A percentile compares a stretch with the other conserved stretches of the same genome.
These are phyloP conservation scores for Ceyx erithaca DNA, from an alignment of 2,797 vertebrate species.

Conservation along the genomic window DNA sequence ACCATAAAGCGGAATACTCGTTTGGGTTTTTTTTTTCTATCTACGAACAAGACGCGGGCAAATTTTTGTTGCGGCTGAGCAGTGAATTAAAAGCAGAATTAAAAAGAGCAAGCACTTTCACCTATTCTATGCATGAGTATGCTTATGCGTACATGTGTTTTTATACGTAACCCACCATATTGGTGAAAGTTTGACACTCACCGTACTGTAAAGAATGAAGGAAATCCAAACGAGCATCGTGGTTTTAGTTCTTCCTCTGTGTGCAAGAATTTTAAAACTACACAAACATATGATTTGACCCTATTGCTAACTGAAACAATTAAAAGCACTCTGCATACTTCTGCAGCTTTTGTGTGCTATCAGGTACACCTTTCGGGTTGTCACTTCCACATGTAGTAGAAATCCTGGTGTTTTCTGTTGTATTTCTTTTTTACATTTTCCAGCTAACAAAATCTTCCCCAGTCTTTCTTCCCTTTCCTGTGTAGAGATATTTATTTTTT, in stretches of 20 bases:
- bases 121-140: background rate
- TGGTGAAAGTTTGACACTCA: slow-evolving; percentile 16
- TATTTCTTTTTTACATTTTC: background rate
- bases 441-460: background rate
- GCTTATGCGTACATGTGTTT: background rate
- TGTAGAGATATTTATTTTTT: background rate
- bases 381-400: background rate
- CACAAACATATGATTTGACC: background rate
- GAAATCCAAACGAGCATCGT: background rate
- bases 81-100: background rate
- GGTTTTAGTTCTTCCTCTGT: background rate
- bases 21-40: background rate
- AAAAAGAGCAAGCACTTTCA: background rate
- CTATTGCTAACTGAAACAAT: slow-evolving; percentile 1
- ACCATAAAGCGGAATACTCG: background rate
- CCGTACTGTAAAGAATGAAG: background rate
- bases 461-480: background rate
- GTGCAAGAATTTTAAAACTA: background rate
- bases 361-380: background rate
- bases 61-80: background rate
- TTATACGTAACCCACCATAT: background rate
- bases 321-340: slow-evolving; percentile 2
- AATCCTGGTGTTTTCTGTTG: background rate
- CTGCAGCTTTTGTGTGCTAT: background rate
- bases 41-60: background rate